Conservation (phyloP, 2,888 invertebrate species). For the Lathronympha strigana region DNA sequence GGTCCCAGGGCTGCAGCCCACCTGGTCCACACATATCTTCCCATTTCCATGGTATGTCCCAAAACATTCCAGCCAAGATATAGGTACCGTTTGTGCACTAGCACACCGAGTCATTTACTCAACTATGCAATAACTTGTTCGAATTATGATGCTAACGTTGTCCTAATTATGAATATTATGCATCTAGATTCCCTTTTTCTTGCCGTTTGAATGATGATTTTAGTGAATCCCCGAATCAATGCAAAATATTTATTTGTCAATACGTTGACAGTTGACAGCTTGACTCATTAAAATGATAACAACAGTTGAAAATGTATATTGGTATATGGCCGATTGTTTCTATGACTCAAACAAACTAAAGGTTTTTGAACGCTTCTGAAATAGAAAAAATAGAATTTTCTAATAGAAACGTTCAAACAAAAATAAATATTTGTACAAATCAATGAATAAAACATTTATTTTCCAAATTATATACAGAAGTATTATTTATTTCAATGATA, state of each 20-base stretch:
- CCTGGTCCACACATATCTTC: constrained; percentile 90
- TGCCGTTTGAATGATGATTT: neutral
- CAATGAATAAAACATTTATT: no score
- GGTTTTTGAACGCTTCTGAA: neutral
- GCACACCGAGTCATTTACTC: constrained; percentile 36
- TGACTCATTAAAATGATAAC: neutral
- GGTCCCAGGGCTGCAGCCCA: constrained; percentile 88
- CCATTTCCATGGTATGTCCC: constrained; percentile 87
- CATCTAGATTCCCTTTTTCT: neutral
- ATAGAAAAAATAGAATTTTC: neutral
- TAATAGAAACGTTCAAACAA: no score
- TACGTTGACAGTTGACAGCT: neutral
- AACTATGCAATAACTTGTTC: constrained; percentile 15
- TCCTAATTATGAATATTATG: constrained; percentile 4
- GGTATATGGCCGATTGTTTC: neutral
- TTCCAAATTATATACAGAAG: no score
- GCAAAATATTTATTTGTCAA: constrained; percentile 29
- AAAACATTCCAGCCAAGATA: constrained; percentile 48
- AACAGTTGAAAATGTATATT: neutral
- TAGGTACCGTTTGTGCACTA: constrained; percentile 22
- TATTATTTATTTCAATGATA: no score
- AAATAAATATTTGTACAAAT: no score
- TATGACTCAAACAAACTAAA: constrained; percentile 5
- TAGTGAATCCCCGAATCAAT: constrained; percentile 23
- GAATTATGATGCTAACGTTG: constrained; percentile 2